phyloP scores from a whole-genome alignment of 2,888 invertebrate species.

The Zele albiditarsus region DNA sequence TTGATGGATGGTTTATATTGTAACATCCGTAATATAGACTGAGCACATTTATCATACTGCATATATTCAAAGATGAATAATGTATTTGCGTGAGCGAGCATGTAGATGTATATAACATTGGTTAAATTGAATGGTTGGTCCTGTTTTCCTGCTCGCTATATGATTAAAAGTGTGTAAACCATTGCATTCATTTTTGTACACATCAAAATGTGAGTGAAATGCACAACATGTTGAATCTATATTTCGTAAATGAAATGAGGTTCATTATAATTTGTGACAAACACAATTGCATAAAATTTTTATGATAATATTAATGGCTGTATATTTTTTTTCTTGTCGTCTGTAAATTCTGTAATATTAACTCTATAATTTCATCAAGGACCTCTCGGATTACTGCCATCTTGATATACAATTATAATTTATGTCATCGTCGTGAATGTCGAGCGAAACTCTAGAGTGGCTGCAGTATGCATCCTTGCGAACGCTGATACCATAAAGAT shows the following conservation, averaged over 20 bases:
- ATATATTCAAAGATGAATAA: not conserved
- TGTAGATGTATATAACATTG: not conserved
- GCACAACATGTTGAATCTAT: too few species aligned
- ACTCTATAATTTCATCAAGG: not conserved
- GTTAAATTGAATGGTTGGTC: not conserved
- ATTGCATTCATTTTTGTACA: not conserved
- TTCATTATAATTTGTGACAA: not conserved
- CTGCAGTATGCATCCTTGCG: not conserved
- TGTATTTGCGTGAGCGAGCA: not conserved
- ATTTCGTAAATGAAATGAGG: too few species aligned
- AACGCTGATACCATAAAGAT: slow-evolving; percentile 6
- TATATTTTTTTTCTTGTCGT: not conserved
- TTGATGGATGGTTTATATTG: not conserved
- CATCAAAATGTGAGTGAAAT: not conserved
- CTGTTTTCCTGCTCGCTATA: not conserved
- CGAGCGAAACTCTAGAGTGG: not conserved
- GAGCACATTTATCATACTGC: not conserved
- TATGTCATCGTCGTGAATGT: slow-evolving; percentile 10
- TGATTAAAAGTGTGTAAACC: not conserved
- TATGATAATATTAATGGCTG: not conserved
- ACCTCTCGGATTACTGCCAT: not conserved
- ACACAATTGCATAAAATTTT: not conserved
- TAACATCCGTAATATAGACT: not conserved
- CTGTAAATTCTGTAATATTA: not conserved
- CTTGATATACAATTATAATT: not conserved